Evolutionary conservation across 2,888 invertebrate species (phyloP).

Genomic region (Escarpia spicata): DNA sequence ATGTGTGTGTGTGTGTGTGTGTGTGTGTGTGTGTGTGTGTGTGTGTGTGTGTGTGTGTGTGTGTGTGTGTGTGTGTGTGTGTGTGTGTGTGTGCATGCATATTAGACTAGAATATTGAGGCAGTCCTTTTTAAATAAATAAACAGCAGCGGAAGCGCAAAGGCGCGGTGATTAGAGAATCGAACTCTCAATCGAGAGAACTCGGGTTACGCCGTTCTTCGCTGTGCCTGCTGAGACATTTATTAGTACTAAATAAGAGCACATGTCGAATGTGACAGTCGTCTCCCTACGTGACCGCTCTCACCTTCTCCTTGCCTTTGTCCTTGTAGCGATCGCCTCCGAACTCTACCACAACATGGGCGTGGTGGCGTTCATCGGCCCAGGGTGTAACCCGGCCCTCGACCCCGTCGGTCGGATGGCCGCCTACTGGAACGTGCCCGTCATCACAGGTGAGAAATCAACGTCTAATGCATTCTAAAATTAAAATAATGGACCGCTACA

Average conservation of each 20-base stretch:
- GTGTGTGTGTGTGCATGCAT: not conserved
- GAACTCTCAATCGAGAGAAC: no score
- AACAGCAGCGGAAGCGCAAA: no score
- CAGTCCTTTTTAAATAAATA: no score
- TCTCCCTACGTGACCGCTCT: not conserved
- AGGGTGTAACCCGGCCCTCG: conserved; percentile 18
- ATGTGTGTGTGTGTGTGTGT: not conserved
- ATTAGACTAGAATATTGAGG: not conserved
- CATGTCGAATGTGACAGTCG: not conserved
- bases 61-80: not conserved
- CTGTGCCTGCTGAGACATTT: not conserved
- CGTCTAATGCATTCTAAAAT: not conserved
- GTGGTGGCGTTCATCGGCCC: conserved; percentile 22
- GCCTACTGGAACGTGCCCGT: conserved; percentile 24
- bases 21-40: not conserved
- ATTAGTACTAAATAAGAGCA: not conserved
- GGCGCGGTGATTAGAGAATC: no score
- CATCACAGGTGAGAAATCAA: conserved; percentile 17
- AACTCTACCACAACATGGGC: conserved; percentile 7
- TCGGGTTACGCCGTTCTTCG: not conserved
- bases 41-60: not conserved
- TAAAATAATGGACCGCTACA: no score
- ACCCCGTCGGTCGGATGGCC: conserved; percentile 25
- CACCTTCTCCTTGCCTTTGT: not conserved
- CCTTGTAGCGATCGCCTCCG: conserved; percentile 13